Base-by-base conservation (phyloP, 2,888 invertebrate species). In the Erebia ligea region DNA sequence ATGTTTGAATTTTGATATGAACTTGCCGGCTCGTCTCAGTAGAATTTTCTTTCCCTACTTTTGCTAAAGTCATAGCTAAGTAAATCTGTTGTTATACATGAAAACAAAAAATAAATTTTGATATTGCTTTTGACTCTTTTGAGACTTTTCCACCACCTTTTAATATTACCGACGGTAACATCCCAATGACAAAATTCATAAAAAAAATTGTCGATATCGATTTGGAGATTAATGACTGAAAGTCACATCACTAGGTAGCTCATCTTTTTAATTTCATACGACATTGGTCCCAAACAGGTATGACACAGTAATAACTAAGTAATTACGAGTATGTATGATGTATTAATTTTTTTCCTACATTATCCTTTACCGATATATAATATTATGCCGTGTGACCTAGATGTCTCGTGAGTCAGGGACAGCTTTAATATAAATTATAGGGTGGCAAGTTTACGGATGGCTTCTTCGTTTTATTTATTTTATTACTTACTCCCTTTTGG, bases 181-280 rank as follows among this genome's bases (percentile, higher is more conserved):
- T 45, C 11, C 45, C 2, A 45, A 11, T 13, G 11, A 13, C 45
- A 13, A 1, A 45, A 45, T 11, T 9, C 2, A 17, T 9, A 15
- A 17, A 8, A 58, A 40, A 58, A n/a, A 8, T 10, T 9, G 2
- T 57, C 17, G 19, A 50, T 52, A 42, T 68, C 21, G 61, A 42
- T 15, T 19, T 25, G 1, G 5, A 40, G 15, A 10, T 59, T 34
- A 5, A 19, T 42, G 6, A 57, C 57, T 34, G 11, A 6, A 0
- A 45, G 62, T 45, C 17, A 19, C 71, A 48, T 68, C 54, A 64
- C 71, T 71, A 59, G 62, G 13, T 15, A 48, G 62, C 62, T 62
- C 62, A 62, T 62, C 62, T 62, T 45, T 62, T 62, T 62, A 62
- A 62, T 62, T 62, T 48, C 45, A 21, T 62, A 59, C 40, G 62